Percentiles rank a stretch among this genome's conserved stretches.
Conservation (phyloP, 2,113 vertebrate genomes). For the Lontra canadensis region DNA sequence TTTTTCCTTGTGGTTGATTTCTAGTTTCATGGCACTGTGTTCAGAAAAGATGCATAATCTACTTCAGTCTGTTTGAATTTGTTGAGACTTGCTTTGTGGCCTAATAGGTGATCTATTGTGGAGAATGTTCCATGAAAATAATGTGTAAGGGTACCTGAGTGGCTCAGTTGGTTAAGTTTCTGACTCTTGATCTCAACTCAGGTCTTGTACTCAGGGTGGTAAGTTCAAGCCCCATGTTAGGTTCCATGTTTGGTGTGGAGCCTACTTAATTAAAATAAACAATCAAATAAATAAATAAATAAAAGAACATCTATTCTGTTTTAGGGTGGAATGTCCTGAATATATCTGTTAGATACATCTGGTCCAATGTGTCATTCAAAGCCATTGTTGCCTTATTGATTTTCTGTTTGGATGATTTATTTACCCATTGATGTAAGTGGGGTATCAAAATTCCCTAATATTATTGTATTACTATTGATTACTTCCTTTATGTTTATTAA, state of each 20-base stretch:
- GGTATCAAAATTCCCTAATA: not conserved
- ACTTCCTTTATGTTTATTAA: not conserved
- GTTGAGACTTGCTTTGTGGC: too few species aligned
- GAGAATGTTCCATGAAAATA: too few species aligned
- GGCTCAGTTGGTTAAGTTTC: not conserved
- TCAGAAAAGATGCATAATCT: too few species aligned
- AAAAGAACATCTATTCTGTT: not conserved
- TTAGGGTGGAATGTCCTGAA: not conserved
- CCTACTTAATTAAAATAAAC: not conserved
- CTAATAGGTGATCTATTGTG: too few species aligned
- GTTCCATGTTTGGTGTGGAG: not conserved
- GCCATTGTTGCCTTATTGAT: not conserved
- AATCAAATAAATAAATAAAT: not conserved
- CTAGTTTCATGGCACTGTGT: too few species aligned
- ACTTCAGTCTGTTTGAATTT: too few species aligned
- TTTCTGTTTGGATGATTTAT: not conserved
- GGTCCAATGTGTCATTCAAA: not conserved
- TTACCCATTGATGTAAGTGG: not conserved
- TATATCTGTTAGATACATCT: not conserved
- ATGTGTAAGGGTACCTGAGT: too few species aligned
- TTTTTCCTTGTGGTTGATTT: too few species aligned
- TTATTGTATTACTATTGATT: not conserved
- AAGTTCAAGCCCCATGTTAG: not conserved
- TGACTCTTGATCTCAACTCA: not conserved
- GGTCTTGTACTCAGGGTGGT: not conserved